A percentile compares a stretch with the other conserved stretches of the same genome.
Evolutionary conservation across 2,797 vertebrate species (phyloP).

Genomic region (Carduelis carduelis): DNA sequence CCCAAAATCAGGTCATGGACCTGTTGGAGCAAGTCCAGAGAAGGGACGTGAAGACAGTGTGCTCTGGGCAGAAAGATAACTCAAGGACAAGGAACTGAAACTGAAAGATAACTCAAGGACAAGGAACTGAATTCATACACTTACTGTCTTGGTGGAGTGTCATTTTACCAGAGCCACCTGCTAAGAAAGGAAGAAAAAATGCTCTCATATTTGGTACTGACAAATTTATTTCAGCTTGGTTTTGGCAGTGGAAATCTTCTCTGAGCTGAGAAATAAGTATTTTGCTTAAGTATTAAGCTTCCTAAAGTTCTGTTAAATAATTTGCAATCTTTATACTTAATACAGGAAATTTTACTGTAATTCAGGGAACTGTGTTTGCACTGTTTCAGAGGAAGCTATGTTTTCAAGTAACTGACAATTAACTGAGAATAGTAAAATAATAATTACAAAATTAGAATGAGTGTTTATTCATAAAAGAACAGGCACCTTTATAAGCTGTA

Average conservation of each 20-base stretch:
- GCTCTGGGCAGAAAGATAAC: not conserved
- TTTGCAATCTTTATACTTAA: not conserved
- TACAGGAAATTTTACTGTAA: not conserved
- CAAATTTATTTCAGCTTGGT: not conserved
- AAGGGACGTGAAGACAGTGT: not conserved
- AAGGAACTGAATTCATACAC: not conserved
- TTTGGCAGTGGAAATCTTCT: not conserved
- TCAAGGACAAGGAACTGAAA: not conserved
- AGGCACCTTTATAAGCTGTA: conserved; percentile 32
- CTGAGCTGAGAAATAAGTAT: not conserved
- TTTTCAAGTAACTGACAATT: conserved; percentile 40
- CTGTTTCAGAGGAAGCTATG: not conserved
- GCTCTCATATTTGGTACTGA: not conserved
- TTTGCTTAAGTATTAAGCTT: not conserved
- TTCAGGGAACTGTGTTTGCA: not conserved
- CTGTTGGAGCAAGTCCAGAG: not conserved
- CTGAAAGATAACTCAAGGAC: not conserved
- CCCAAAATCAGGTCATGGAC: not conserved
- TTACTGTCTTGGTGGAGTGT: not conserved
- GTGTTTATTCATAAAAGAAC: conserved; percentile 47
- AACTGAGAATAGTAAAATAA: conserved; percentile 45
- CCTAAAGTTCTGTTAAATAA: not conserved
- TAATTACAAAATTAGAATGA: conserved; percentile 48
- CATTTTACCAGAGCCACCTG: not conserved
- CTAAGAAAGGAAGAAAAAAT: not conserved